Conservation (phyloP, 2,113 vertebrate genomes). For the Galemys pyrenaicus region DNA sequence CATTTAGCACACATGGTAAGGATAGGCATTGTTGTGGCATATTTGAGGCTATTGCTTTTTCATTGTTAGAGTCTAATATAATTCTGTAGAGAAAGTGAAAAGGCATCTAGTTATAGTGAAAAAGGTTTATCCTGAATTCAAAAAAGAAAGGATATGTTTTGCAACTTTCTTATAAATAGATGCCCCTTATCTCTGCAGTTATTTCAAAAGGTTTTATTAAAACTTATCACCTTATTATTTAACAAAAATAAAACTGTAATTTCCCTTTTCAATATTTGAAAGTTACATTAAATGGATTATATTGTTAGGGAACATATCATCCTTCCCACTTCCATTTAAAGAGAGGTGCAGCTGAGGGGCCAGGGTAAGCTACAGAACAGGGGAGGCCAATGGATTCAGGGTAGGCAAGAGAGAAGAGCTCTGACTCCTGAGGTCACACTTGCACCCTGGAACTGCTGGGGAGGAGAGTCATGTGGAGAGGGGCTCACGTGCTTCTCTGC, state of each 20-base stretch:
- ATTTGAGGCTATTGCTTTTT: background rate
- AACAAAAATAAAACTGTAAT: background rate
- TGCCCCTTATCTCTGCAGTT: background rate
- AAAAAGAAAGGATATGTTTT: background rate
- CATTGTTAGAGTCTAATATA: background rate
- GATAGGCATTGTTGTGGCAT: background rate
- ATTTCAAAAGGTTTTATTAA: constrained; percentile 9
- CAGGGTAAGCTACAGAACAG: too few relatives aligned
- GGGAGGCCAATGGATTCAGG: too few relatives aligned
- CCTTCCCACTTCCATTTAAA: too few relatives aligned
- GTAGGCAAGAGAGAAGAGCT: too few relatives aligned
- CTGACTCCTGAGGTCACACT: too few relatives aligned
- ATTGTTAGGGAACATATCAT: background rate
- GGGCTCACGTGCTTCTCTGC: too few relatives aligned
- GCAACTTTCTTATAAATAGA: too few relatives aligned
- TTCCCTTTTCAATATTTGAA: background rate
- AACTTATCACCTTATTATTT: background rate
- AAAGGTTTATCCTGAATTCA: background rate
- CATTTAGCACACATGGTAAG: background rate
- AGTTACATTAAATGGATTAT: background rate
- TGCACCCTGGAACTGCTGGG: too few relatives aligned
- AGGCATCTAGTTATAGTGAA: background rate
- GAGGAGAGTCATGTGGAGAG: too few relatives aligned
- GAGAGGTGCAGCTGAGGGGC: too few relatives aligned
- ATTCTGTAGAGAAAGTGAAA: background rate